phyloP scores from a whole-genome alignment of 2,888 invertebrate genomes.

The Platerodrilus igneus region DNA sequence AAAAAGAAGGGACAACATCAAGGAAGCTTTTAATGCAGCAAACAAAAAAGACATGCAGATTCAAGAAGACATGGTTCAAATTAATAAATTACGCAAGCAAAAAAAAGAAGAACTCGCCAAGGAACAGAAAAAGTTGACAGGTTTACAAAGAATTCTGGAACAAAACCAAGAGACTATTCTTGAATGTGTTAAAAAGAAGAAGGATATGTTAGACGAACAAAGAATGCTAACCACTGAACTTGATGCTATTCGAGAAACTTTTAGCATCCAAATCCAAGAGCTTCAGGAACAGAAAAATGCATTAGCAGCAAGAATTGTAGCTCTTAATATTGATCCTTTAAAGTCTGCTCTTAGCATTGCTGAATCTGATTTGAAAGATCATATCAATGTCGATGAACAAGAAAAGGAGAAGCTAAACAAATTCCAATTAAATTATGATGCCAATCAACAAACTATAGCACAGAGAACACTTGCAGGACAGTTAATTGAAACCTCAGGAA shows the following conservation, averaged over 20 bases:
- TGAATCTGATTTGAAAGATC: slow-evolving; percentile 76
- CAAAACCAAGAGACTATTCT: slow-evolving; percentile 57
- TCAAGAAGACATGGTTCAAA: slow-evolving; percentile 62
- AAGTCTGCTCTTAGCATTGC: slow-evolving; percentile 59
- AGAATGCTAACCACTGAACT: slow-evolving; percentile 55
- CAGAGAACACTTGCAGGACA: slow-evolving; percentile 76
- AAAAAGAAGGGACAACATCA: slow-evolving; percentile 55
- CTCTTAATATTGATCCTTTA: slow-evolving; percentile 65
- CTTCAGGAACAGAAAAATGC: slow-evolving; percentile 68
- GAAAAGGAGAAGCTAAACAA: slow-evolving; percentile 63
- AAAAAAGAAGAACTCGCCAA: slow-evolving; percentile 62
- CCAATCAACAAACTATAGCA: slow-evolving; percentile 45
- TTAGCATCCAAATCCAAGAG: slow-evolving; percentile 64
- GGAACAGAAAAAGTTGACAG: slow-evolving; percentile 64
- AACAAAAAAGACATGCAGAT: slow-evolving; percentile 63
- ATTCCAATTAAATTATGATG: slow-evolving; percentile 47
- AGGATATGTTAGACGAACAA: slow-evolving; percentile 54
- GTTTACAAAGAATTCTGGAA: slow-evolving; percentile 62
- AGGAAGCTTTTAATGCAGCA: slow-evolving; percentile 59
- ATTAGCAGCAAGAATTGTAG: slow-evolving; percentile 63
- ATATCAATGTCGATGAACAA: slow-evolving; percentile 60
- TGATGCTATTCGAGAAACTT: slow-evolving; percentile 56
- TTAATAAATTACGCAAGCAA: slow-evolving; percentile 71
- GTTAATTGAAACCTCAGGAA: slow-evolving; percentile 80
- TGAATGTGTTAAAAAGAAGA: slow-evolving; percentile 54